phyloP scores from a whole-genome alignment of 2,888 invertebrate species.

The Iselma pallidipennis region DNA sequence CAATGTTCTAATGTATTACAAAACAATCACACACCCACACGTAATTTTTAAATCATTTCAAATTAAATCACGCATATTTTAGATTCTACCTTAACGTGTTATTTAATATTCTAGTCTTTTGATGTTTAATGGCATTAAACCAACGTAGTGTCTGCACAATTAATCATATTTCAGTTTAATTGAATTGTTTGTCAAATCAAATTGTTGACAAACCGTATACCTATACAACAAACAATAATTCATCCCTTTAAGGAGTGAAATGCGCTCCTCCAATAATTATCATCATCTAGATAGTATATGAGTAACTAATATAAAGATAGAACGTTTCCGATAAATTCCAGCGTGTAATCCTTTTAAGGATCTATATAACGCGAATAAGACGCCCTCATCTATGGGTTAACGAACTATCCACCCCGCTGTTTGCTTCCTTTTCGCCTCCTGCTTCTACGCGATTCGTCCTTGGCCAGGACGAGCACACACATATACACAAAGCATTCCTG shows the following conservation, averaged over 20 bases:
- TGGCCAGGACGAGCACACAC: constrained; percentile 29
- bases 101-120: background rate
- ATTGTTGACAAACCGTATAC: no score
- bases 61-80: background rate
- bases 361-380: constrained; percentile 11
- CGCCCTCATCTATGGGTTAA: constrained; percentile 19
- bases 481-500: constrained; percentile 34
- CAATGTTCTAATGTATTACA: background rate
- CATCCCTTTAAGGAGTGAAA: no score
- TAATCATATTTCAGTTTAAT: background rate
- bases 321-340: background rate
- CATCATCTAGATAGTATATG: no score
- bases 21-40: background rate
- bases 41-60: background rate
- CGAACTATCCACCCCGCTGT: constrained; percentile 28
- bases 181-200: background rate
- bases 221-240: no score
- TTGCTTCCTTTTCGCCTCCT: constrained; percentile 21
- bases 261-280: no score
- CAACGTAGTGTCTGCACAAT: no score
- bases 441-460: constrained; percentile 37
- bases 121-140: background rate
- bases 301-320: background rate
- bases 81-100: no score
- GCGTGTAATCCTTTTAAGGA: background rate